Conservation (phyloP, 2,888 invertebrate genomes). For the Eupithecia vulgata region DNA sequence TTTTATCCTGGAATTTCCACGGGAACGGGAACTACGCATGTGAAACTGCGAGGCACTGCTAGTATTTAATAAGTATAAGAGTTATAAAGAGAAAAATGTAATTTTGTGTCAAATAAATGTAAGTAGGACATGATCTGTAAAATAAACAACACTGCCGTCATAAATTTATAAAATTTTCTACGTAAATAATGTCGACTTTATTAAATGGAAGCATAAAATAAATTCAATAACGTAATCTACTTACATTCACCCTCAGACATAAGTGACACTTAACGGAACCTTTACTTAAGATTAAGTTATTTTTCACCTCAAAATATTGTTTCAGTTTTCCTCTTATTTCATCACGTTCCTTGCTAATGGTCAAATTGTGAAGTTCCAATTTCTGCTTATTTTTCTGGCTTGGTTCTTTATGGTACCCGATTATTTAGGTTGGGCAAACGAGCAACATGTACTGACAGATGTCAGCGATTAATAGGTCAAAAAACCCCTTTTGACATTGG, state of each 20-base stretch:
- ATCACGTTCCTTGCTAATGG: constrained; percentile 28
- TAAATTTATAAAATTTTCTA: background rate
- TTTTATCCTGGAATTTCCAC: no score
- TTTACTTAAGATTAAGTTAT: constrained; percentile 36
- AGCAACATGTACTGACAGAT: background rate
- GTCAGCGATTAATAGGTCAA: background rate
- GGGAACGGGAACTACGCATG: no score
- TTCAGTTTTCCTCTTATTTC: constrained; percentile 26
- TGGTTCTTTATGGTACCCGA: constrained; percentile 3
- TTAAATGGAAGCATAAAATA: constrained; percentile 9
- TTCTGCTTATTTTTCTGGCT: constrained; percentile 13
- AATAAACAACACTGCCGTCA: background rate
- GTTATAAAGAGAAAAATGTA: no score
- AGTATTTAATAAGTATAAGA: no score
- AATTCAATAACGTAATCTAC: constrained; percentile 29
- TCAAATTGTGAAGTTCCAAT: constrained; percentile 19
- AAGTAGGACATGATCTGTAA: background rate
- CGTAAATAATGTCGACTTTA: constrained; percentile 5
- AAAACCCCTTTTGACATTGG: background rate
- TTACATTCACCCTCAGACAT: constrained; percentile 28
- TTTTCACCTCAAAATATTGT: constrained; percentile 34
- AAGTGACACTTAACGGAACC: constrained; percentile 36
- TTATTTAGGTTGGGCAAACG: background rate
- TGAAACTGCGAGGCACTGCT: no score
- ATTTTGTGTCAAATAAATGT: no score